Base-by-base conservation (phyloP, 2,888 invertebrate genomes). In the Caenorhabditis sinica region DNA sequence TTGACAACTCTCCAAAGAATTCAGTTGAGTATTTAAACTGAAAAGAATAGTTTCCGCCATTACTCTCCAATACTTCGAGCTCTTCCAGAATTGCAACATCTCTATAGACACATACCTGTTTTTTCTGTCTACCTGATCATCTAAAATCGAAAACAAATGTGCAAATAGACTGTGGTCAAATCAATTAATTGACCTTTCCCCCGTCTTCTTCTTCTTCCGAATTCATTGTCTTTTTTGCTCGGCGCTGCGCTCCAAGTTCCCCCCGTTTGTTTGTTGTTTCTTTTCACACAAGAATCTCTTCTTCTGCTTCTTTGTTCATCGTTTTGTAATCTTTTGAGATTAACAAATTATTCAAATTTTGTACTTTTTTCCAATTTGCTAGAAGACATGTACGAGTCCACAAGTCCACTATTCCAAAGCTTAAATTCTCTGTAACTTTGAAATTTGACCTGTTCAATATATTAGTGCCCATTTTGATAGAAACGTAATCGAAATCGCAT, bases 301-400 rank as follows among this genome's bases (percentile, higher is more conserved):
- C 61, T 20, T 28, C 11, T 65, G 3, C 23, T 65, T 65, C 13
- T 68, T 69, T 69, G 20, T 53, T 28, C 33, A 20, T 23, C 25
- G 36, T 23, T 53, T 56, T 69, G 69, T 56, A 69, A 69, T 69
- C 56, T 56, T 69, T 69, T 56, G 33, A 56, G 69, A 69, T 69
- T 56, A 69, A n/a, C 56, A 36, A 33, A 51, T n/a, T 68, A 53
- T 36, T 53, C 51, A 36, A 53, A 23, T 23, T 33, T 49, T 28
- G 3, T 56, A 9, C 23, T 56, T 17, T 65, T 65, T 28, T 45
- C 25, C 8, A 61, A 61, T 1, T 63, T 28, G 25, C 17, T 63
- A 13, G n/a, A n/a, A n/a, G n/a, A n/a, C 17, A 8, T 1, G 43
- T 5, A 49, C 4, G 20, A 49, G 20, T 40, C 40, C 40, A 40